A percentile compares a stretch with the other conserved stretches of the same genome.
Conservation (phyloP, 2,797 vertebrate genomes). For the Sebastes ruberrimus region DNA sequence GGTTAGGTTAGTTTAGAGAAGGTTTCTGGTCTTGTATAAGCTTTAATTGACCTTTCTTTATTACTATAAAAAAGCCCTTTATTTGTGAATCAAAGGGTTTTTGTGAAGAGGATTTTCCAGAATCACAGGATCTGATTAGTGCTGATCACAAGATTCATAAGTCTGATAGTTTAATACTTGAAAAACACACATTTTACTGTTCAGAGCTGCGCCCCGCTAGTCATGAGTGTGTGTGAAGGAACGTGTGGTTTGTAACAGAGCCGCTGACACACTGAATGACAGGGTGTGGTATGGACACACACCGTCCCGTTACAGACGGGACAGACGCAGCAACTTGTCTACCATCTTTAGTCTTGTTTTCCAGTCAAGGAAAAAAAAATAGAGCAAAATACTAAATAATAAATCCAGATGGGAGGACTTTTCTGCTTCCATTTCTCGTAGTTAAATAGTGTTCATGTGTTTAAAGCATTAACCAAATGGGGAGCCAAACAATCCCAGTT, state of each 20-base stretch:
- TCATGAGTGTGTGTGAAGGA: slow-evolving; percentile 33
- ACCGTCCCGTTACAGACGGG: slow-evolving; percentile 17
- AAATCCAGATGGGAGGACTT: slow-evolving; percentile 8
- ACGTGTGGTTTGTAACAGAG: slow-evolving; percentile 41
- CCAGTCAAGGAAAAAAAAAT: background rate
- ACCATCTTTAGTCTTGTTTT: background rate
- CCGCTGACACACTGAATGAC: slow-evolving; percentile 60
- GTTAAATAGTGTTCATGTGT: slow-evolving; percentile 26
- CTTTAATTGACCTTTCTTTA: background rate
- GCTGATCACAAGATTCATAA: slow-evolving; percentile 6
- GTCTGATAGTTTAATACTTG: background rate
- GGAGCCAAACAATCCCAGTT: slow-evolving; percentile 18
- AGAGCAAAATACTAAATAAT: background rate
- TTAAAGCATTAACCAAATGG: slow-evolving; percentile 47
- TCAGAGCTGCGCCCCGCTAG: background rate
- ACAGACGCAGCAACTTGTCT: slow-evolving; percentile 36
- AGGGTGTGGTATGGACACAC: slow-evolving; percentile 66
- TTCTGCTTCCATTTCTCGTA: background rate
- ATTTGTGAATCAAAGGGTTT: too few relatives aligned
- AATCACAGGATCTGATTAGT: background rate
- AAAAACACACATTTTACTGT: slow-evolving; percentile 1
- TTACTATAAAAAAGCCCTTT: background rate
- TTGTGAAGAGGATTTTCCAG: background rate
- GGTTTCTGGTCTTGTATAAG: background rate
- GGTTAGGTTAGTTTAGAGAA: background rate